phyloP scores from a whole-genome alignment of 1,140 invertebrate genomes.

The Batillaria attramentaria region DNA sequence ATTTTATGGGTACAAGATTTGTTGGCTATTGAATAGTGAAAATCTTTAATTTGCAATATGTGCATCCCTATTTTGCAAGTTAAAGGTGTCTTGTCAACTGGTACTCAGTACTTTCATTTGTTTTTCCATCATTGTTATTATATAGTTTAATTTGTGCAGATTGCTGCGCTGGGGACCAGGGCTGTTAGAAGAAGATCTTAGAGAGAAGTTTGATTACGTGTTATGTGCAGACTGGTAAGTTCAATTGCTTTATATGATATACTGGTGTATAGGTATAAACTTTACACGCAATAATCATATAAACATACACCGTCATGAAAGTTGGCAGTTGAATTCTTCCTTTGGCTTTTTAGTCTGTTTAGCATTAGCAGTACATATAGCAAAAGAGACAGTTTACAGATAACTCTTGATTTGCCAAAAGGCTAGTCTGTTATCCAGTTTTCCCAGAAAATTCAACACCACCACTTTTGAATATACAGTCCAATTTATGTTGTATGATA shows the following conservation, averaged over 20 bases:
- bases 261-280: not conserved
- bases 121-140: slow-evolving; percentile 11
- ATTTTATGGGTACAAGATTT: not conserved
- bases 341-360: not conserved
- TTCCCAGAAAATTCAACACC: too few relatives aligned
- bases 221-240: slow-evolving; percentile 24
- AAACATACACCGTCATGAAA: too few relatives aligned
- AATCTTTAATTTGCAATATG: not conserved
- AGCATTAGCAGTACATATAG: not conserved
- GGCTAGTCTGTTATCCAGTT: too few relatives aligned
- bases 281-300: too few relatives aligned
- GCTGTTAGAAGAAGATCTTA: not conserved
- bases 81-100: not conserved
- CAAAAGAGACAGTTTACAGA: not conserved
- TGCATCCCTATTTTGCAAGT: not conserved
- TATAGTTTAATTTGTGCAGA: slow-evolving; percentile 13
- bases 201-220: slow-evolving; percentile 30
- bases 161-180: slow-evolving; percentile 1
- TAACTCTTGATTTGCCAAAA: not conserved
- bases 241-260: not conserved
- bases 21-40: not conserved
- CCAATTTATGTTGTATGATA: too few relatives aligned
- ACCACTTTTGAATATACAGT: too few relatives aligned
- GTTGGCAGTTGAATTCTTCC: not conserved
- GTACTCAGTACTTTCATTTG: not conserved